phyloP scores from a whole-genome alignment of 2,888 invertebrate species.

The Pristionchus entomophagus region DNA sequence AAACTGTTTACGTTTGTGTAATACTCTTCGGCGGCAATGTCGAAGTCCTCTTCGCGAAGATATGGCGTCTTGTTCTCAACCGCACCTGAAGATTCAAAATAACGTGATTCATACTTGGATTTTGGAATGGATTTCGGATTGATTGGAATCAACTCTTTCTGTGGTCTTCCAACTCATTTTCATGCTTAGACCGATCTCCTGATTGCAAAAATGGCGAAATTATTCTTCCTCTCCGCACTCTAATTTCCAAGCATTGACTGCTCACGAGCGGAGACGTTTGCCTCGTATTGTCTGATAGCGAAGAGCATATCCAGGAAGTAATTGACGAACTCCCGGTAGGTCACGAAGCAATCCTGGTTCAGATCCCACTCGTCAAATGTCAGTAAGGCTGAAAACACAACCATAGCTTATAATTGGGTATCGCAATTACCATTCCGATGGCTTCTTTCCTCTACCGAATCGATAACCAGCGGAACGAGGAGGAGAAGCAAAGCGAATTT shows the following conservation, averaged over 20 bases:
- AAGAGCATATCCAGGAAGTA: conserved; percentile 41
- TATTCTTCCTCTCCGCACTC: too few species aligned
- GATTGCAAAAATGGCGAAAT: too few species aligned
- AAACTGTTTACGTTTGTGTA: background rate
- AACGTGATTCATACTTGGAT: too few species aligned
- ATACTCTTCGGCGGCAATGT: background rate
- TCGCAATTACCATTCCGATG: background rate
- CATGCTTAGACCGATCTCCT: too few species aligned
- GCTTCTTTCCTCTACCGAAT: background rate
- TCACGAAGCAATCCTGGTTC: conserved; percentile 45
- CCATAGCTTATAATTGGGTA: background rate
- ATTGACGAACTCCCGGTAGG: conserved; percentile 34
- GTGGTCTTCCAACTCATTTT: too few species aligned
- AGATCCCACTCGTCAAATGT: conserved; percentile 44
- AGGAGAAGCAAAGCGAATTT: background rate
- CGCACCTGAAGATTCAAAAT: too few species aligned
- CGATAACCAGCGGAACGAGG: background rate
- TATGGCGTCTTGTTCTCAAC: too few species aligned
- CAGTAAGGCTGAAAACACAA: background rate
- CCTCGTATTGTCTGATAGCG: background rate
- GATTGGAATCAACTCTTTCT: too few species aligned
- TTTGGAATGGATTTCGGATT: too few species aligned
- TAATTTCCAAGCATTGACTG: too few species aligned
- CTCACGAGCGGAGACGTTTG: background rate
- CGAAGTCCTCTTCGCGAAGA: background rate